phyloP scores from a whole-genome alignment of 1,140 invertebrate species.

The Dendroctonus ponderosae region DNA sequence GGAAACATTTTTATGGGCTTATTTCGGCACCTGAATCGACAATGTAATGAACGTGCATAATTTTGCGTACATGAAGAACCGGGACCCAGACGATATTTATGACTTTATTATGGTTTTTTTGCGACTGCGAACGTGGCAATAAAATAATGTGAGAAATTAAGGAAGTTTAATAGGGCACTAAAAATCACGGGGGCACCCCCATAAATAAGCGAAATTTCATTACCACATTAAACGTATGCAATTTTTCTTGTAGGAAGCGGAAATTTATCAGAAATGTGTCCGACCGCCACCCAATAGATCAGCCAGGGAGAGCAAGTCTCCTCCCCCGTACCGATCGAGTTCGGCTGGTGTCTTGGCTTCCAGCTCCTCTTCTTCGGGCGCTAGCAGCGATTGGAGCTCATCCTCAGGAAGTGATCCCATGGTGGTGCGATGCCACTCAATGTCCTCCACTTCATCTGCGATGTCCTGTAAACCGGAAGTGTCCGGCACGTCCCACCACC shows the following conservation, averaged over 20 bases:
- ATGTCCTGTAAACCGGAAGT: constrained; percentile 11
- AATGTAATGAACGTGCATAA: no score
- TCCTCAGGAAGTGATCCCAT: constrained; percentile 37
- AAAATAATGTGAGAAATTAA: no score
- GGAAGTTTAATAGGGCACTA: no score
- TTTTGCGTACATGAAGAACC: no score
- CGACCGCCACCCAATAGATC: constrained; percentile 71
- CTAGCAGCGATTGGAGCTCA: constrained; percentile 38
- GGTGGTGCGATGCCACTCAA: constrained; percentile 50
- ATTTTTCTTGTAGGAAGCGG: constrained; percentile 57
- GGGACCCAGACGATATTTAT: no score
- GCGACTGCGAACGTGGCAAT: no score
- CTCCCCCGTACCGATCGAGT: constrained; percentile 63
- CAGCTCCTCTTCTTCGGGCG: constrained; percentile 33
- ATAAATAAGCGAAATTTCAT: no score
- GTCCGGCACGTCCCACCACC: constrained; percentile 29
- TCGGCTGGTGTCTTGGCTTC: constrained; percentile 53
- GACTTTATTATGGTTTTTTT: no score
- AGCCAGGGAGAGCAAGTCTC: constrained; percentile 65
- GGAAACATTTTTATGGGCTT: no score
- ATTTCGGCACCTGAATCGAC: no score
- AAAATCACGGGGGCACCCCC: no score
- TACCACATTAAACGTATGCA: background rate
- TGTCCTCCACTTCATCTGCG: constrained; percentile 45
- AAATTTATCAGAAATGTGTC: constrained; percentile 69